Base-by-base conservation (phyloP, 2,888 invertebrate genomes). In the Hyalella azteca region DNA sequence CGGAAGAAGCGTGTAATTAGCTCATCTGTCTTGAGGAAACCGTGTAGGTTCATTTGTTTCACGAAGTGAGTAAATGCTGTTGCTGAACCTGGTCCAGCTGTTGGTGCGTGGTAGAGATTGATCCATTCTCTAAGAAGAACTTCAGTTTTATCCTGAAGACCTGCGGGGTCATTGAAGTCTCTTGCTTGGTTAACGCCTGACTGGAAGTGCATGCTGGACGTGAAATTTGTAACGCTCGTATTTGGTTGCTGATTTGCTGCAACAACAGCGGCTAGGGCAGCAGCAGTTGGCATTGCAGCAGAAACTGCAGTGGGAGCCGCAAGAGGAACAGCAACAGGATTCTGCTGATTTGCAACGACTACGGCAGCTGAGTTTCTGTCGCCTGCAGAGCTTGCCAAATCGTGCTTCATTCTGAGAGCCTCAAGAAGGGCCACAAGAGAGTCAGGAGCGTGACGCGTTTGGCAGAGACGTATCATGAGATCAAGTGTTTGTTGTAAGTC, bases 1-100 rank as follows among this genome's bases (percentile, higher is more conserved):
- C 98, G 92, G 91, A 99, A 98, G 90, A 99, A 99, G 48, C 85
- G 90, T 0, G 97, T 96, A 84, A 99, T 97, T 87, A 97, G 91
- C 87, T 99, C 98, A 87, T 99, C 99, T 0, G 97, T 97, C 88
- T 98, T 98, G 78, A 98, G 90, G 82, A 99, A 96, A 4, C 99
- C 96, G 86, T 95, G 94, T 86, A 95, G 91, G 88, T 97, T 97
- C 97, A 99, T 96, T 88, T 97, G 87, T 40, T 95, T 95, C 3
- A 98, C 96, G 88, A 98, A 98, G 85, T 95, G 89, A 84, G 94
- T 93, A 88, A 98, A 97, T 54, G 97, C 95, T 88, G 97, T 97
- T 0, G 93, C 93, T 0, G 95, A 92, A 87, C 95, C 95, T 59
- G 95, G 92, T 77, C 93, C 93, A 2, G 93, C 92, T 22, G 84